Conservation (phyloP, 2,113 vertebrate genomes). For the Carollia perspicillata region DNA sequence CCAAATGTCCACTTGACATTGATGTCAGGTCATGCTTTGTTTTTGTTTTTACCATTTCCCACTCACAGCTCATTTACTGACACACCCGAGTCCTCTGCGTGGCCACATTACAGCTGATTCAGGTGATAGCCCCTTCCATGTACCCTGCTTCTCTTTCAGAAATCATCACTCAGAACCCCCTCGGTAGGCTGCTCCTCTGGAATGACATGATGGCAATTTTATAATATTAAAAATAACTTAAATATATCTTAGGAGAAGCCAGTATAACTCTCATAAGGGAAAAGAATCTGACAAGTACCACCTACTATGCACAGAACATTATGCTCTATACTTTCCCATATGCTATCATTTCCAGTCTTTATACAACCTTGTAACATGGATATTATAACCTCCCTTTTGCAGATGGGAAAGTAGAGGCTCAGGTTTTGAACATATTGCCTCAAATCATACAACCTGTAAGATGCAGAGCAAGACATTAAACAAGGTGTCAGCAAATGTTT, state of each 20-base stretch:
- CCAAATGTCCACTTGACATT: slow-evolving; percentile 2
- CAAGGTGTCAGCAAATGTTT: not conserved
- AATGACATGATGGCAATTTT: not conserved
- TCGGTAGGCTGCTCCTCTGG: not conserved
- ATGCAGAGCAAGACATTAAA: not conserved
- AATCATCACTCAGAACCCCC: not conserved
- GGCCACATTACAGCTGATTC: not conserved
- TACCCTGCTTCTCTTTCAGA: not conserved
- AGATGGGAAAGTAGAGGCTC: not conserved
- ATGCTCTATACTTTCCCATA: not conserved
- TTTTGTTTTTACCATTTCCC: not conserved
- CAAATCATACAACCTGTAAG: not conserved
- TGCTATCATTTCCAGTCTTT: not conserved
- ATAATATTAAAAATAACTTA: slow-evolving; percentile 39
- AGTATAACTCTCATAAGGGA: not conserved
- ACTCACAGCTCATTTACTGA: not conserved
- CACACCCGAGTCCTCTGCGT: not conserved
- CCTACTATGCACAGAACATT: not conserved
- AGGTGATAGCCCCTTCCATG: not conserved
- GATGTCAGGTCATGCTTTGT: not conserved
- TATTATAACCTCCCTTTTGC: slow-evolving; percentile 23
- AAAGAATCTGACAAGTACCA: not conserved
- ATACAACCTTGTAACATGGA: not conserved
- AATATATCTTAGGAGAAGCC: slow-evolving; percentile 23
- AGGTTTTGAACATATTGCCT: not conserved